Evolutionary conservation across 2,797 vertebrate genomes (phyloP).

Genomic region (Acipenser oxyrinchus): DNA sequence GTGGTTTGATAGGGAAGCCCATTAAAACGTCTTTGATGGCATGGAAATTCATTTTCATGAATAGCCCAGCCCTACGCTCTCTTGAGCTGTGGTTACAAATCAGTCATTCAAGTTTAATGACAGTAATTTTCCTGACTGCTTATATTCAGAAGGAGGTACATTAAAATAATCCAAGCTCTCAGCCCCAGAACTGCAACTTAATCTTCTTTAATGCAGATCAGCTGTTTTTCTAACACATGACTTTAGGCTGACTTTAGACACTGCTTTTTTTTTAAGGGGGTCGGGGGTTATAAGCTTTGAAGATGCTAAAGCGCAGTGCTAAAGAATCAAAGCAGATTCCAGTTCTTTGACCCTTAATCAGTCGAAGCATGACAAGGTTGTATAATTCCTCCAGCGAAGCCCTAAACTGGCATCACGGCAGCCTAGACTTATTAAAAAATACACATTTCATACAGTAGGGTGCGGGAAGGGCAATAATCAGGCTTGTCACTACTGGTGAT

Average conservation of each 20-base stretch:
- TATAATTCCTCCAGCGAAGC: background rate
- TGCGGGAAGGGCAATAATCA: background rate
- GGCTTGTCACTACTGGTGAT: no score
- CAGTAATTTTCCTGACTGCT: conserved; percentile 70
- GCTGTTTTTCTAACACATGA: conserved; percentile 68
- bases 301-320: conserved; percentile 2
- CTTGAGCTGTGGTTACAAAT: conserved; percentile 72
- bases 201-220: conserved; percentile 75
- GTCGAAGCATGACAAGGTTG: conserved; percentile 4
- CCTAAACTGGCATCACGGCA: background rate
- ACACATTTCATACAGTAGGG: background rate
- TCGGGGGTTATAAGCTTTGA: conserved; percentile 4
- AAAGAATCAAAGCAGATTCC: conserved; percentile 6
- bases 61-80: conserved; percentile 58
- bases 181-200: conserved; percentile 58
- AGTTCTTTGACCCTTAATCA: conserved; percentile 9
- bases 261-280: conserved; percentile 17
- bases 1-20: conserved; percentile 64
- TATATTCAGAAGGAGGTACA: conserved; percentile 60
- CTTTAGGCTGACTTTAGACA: conserved; percentile 53
- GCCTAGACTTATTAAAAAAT: background rate
- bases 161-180: conserved; percentile 66
- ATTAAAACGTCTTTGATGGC: conserved; percentile 73
- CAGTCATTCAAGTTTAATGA: conserved; percentile 64
- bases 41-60: conserved; percentile 73